Base-by-base conservation (phyloP, 2,113 vertebrate species). In the Ivindomyrus marchei region DNA sequence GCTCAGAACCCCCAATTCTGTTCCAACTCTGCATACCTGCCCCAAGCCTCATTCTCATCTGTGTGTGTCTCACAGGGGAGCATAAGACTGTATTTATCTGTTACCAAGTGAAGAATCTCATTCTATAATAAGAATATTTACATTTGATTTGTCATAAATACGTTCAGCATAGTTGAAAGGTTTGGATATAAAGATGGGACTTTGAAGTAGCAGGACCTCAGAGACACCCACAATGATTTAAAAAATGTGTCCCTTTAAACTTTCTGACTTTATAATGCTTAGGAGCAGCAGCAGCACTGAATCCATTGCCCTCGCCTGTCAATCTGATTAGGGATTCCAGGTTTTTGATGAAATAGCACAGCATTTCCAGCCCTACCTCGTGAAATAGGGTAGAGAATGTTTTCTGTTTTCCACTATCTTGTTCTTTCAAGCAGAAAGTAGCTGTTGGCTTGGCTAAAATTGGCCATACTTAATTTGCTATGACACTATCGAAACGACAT, bases 391-490 rank as follows among this genome's bases (percentile, higher is more conserved):
- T n/a, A 27, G 36, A 77, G 74, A 52, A 83, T 83, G 70, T 83
- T 80, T 89, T 46, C 53, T 45, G 27, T n/a, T 91, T 87, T 83
- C 84, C 47, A 90, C 90, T 70, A 88, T 58, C 91, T 91, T 90
- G 90, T 52, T 92, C 90, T 89, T 80, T 92, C 92, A 92, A 90
- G 92, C 87, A 92, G 90, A 93, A 92, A 91, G 91, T 91, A 90
- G 90, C 90, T 92, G 91, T 88, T 93, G 91, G 92, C 92, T 92
- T 92, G 91, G 90, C 89, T 90, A 91, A 93, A 92, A 89, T 90
- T 91, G 89, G 90, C 91, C 85, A 92, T 89, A 89, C 90, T 92
- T 92, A 92, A 92, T 93, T 93, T 93, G 91, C 89, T 91, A 90
- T 91, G 92, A 91, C 92, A 92, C 91, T 86, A 77, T 85, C 91